phyloP scores from a whole-genome alignment of 1,140 invertebrate species.

The Drosophila mojavensis region DNA sequence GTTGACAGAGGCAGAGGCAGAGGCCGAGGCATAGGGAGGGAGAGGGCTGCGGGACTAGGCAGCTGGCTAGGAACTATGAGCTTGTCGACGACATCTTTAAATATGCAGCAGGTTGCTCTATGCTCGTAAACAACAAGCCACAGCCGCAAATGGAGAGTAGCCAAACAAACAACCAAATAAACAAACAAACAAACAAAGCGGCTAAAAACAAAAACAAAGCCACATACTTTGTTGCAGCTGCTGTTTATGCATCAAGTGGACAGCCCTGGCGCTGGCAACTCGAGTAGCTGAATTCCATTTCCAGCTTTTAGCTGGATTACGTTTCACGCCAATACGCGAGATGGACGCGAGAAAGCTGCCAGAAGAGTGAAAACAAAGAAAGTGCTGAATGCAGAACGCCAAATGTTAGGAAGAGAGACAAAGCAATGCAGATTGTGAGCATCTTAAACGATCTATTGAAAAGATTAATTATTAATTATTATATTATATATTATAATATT shows the following conservation, averaged over 20 bases:
- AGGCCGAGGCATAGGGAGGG: neutral
- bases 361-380: conserved; percentile 2
- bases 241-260: conserved; percentile 32
- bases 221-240: conserved; percentile 20
- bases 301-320: conserved; percentile 15
- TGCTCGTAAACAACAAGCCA: conserved; percentile 59
- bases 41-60: no score
- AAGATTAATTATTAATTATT: no score
- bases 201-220: conserved; percentile 39
- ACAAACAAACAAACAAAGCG: conserved; percentile 26
- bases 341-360: conserved; percentile 14
- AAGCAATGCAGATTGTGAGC: neutral
- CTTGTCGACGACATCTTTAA: conserved; percentile 27
- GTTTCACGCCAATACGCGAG: conserved; percentile 23
- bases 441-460: no score
- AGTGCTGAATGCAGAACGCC: neutral
- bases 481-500: no score
- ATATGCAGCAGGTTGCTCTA: conserved; percentile 28
- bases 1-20: conserved; percentile 39
- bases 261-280: conserved; percentile 51
- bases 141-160: conserved; percentile 71
- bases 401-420: neutral
- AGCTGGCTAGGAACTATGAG: conserved; percentile 5
- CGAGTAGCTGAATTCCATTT: conserved; percentile 61
- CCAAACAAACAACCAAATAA: conserved; percentile 47